Percentiles rank a stretch among this genome's conserved stretches.
Conservation (phyloP, 1,140 invertebrate species). For the Scaptodrosophila lebanonensis region DNA sequence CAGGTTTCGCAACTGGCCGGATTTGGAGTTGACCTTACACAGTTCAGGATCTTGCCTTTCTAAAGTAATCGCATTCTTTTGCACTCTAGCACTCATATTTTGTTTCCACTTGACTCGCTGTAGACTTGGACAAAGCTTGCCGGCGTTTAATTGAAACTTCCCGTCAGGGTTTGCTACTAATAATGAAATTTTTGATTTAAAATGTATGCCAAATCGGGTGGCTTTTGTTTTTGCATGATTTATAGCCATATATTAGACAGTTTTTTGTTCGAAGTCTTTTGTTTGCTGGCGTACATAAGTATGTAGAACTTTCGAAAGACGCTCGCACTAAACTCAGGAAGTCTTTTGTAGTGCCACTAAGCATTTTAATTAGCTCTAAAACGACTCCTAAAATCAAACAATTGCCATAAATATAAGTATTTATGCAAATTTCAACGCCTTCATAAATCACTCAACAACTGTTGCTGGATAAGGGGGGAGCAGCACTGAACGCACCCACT, state of each 20-base stretch:
- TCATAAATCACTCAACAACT: slow-evolving; percentile 71
- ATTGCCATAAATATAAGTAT: slow-evolving; percentile 58
- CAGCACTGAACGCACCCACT: slow-evolving; percentile 54
- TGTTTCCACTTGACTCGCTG: slow-evolving; percentile 33
- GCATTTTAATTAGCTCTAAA: slow-evolving; percentile 50
- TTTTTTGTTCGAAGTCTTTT: too few species aligned
- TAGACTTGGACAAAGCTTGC: slow-evolving; percentile 31
- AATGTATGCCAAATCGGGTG: slow-evolving; percentile 12
- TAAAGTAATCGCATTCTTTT: slow-evolving; percentile 36
- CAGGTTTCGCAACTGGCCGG: slow-evolving; percentile 28
- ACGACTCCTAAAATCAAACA: slow-evolving; percentile 56
- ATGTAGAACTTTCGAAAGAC: too few species aligned
- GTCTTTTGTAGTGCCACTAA: slow-evolving; percentile 31
- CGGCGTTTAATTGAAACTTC: slow-evolving; percentile 45
- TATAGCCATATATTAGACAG: too few species aligned
- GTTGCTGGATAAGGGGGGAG: slow-evolving; percentile 4
- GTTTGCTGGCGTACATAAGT: too few species aligned
- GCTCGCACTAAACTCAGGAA: too few species aligned
- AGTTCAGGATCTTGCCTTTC: slow-evolving; percentile 60
- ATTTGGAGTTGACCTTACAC: slow-evolving; percentile 40
- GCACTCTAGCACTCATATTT: slow-evolving; percentile 13
- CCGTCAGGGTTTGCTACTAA: too few species aligned
- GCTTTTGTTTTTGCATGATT: slow-evolving; percentile 19
- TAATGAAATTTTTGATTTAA: slow-evolving; percentile 33
- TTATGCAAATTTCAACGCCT: slow-evolving; percentile 24